Conservation (phyloP, 2,888 invertebrate species). For the Tipula vernalis region DNA sequence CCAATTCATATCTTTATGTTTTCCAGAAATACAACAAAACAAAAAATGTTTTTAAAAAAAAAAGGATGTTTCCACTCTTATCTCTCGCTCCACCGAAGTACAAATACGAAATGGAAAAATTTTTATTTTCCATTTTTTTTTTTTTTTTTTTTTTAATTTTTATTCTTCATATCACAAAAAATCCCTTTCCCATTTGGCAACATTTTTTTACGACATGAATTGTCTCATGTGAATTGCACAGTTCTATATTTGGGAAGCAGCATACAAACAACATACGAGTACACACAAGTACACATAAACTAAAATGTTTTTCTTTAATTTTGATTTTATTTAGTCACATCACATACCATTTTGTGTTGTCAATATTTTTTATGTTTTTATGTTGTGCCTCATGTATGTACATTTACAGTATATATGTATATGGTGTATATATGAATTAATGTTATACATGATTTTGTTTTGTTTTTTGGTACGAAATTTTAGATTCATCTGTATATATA, state of each 20-base stretch:
- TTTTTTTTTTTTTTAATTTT: no score
- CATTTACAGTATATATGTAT: no score
- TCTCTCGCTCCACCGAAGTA: background rate
- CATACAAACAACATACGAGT: background rate
- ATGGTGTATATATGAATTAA: background rate
- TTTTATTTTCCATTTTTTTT: background rate
- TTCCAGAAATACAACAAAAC: background rate
- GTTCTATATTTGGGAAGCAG: background rate
- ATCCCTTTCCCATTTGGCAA: background rate
- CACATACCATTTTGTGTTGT: background rate
- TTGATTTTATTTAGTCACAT: conserved; percentile 4
- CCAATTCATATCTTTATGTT: background rate
- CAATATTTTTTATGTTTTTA: background rate
- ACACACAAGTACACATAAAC: background rate
- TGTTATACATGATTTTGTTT: background rate
- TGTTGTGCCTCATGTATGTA: background rate
- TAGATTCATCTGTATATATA: background rate
- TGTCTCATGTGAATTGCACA: background rate
- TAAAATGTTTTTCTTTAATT: background rate
- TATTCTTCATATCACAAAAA: background rate
- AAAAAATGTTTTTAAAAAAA: background rate
- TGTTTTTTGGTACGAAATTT: background rate
- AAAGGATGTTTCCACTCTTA: background rate
- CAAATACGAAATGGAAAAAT: background rate
- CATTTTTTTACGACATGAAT: background rate